Base-by-base conservation (phyloP, 2,797 vertebrate species). In the Chiloscyllium punctatum region DNA sequence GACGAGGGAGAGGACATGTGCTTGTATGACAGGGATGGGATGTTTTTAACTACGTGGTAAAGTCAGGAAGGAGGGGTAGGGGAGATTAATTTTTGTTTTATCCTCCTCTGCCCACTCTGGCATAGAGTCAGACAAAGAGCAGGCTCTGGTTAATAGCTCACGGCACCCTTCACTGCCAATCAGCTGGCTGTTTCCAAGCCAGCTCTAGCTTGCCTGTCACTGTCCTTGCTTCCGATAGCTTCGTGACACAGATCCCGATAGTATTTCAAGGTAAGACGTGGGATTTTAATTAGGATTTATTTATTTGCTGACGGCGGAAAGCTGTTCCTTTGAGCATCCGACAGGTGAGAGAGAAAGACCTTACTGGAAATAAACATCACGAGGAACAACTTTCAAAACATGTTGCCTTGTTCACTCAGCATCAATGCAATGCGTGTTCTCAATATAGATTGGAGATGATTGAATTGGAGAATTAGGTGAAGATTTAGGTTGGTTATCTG, bases 131-230 rank as follows among this genome's bases (percentile, higher is more conserved):
- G 42, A n/a, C 25, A 27, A 51, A 9, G 74, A 96, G 66, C 96
- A 96, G 96, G 96, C 96, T 91, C 96, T 97, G 96, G 97, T 97
- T 96, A 96, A 96, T 96, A 96, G 96, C 96, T 96, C 94, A n/a
- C 95, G 96, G 96, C 94, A 95, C 96, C 96, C 96, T 94, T 96
- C 95, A 96, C 96, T 96, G 96, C 96, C 96, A 96, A 95, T 96
- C 96, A 95, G 96, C 72, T 0, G 53, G n/a, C n/a, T 25, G 96
- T 96, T 96, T 97, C 97, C 96, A 37, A 23, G 23, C 68, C 42
- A 71, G 37, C 53, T 33, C n/a, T 30, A 21, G 33, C 37, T 91
- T 91, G 57, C 33, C 66, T 37, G 16, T 42, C 72, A 3, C n/a
- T 42, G 57, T 21, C 62, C n/a, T 90, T 37, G 33, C 72, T 42